Conservation (phyloP, 2,113 vertebrate species). For the Clinocottus analis region DNA sequence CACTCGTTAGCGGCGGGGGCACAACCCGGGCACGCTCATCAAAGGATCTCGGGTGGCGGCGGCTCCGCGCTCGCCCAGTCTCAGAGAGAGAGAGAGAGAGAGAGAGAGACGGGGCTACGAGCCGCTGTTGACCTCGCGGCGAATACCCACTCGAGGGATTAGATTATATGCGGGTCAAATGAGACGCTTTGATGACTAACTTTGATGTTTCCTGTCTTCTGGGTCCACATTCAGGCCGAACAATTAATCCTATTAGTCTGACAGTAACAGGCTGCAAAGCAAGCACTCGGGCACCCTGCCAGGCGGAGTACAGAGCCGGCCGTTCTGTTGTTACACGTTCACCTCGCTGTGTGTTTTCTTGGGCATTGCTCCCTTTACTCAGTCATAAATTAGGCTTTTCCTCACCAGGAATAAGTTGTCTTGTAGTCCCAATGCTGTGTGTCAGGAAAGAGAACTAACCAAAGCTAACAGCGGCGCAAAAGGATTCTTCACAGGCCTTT, state of each 20-base stretch:
- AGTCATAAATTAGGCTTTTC: slow-evolving; percentile 58
- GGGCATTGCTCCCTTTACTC: slow-evolving; percentile 52
- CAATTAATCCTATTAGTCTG: slow-evolving; percentile 48
- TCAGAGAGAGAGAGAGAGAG: no score
- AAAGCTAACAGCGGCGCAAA: slow-evolving; percentile 11
- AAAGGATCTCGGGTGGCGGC: slow-evolving; percentile 59
- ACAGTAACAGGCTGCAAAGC: slow-evolving; percentile 34
- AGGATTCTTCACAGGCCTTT: slow-evolving; percentile 16
- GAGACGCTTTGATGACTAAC: slow-evolving; percentile 71
- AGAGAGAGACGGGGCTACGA: slow-evolving; percentile 43
- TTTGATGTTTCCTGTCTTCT: slow-evolving; percentile 74
- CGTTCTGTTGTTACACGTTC: slow-evolving; percentile 35
- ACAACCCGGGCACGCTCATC: slow-evolving; percentile 56
- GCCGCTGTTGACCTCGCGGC: slow-evolving; percentile 52
- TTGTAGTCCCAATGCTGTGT: slow-evolving; percentile 23
- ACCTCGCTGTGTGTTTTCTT: slow-evolving; percentile 48
- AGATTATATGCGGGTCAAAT: slow-evolving; percentile 77
- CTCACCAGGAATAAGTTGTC: slow-evolving; percentile 32
- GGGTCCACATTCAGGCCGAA: slow-evolving; percentile 45
- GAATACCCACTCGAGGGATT: slow-evolving; percentile 70
- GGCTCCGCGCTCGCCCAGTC: slow-evolving; percentile 32
- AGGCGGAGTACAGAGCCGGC: slow-evolving; percentile 21
- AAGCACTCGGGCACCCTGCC: slow-evolving; percentile 29
- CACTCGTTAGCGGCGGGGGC: slow-evolving; percentile 65
- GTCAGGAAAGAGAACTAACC: slow-evolving; percentile 38